phyloP scores from a whole-genome alignment of 2,113 vertebrate species.

The Pituophis catenifer region DNA sequence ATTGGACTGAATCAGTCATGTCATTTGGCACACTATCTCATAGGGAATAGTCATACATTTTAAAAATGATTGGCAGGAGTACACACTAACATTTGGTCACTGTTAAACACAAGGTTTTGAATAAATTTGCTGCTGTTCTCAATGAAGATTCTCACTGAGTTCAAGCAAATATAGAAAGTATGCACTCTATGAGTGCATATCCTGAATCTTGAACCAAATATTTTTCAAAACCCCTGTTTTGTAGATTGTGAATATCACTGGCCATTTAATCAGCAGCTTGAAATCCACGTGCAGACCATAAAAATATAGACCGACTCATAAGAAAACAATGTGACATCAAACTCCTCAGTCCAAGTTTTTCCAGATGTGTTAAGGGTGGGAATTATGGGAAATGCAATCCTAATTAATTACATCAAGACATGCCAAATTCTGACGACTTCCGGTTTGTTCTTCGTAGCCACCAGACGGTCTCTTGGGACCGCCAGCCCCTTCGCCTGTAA shows the following conservation, averaged over 20 bases:
- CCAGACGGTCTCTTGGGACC: no score
- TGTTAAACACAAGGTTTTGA: slow-evolving; percentile 3
- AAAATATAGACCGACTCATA: background rate
- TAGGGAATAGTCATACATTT: background rate
- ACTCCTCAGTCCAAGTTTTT: background rate
- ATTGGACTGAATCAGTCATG: slow-evolving; percentile 5
- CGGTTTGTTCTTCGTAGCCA: no score
- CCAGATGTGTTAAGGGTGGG: background rate
- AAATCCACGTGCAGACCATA: background rate
- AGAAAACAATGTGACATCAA: background rate
- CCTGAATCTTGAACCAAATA: background rate
- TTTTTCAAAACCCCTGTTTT: slow-evolving; percentile 9
- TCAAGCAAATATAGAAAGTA: slow-evolving; percentile 17
- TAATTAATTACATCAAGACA: background rate
- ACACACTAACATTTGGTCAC: background rate
- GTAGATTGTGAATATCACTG: background rate
- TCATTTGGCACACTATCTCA: slow-evolving; percentile 2
- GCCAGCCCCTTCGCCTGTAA: no score
- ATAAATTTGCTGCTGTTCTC: slow-evolving; percentile 19
- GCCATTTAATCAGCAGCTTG: background rate
- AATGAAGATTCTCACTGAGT: background rate
- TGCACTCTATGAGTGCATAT: background rate
- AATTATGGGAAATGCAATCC: background rate
- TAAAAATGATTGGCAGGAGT: background rate
- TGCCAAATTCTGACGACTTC: background rate